Evolutionary conservation across 64 coral and sea anemone genomes (phyloP).

Genomic region (Actinia equina): DNA sequence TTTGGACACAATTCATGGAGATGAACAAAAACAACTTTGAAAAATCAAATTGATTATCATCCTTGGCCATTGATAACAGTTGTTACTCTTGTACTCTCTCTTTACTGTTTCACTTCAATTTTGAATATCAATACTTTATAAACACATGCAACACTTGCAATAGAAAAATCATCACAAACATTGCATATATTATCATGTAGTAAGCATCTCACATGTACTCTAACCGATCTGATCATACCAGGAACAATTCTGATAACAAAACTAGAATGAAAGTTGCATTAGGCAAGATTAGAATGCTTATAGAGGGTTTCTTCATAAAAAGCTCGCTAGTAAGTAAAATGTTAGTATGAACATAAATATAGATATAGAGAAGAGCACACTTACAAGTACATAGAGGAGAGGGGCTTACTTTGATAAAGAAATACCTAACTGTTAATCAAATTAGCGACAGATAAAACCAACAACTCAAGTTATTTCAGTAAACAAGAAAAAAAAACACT

Average conservation of each 20-base stretch:
- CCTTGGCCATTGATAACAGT: neutral
- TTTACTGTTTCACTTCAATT: neutral
- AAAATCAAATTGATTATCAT: neutral
- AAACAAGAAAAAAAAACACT: neutral
- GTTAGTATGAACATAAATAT: neutral
- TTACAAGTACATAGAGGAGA: neutral
- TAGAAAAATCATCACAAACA: neutral
- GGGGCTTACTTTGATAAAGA: neutral
- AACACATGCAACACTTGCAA: neutral
- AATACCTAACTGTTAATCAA: slow-evolving; percentile 4
- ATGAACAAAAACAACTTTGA: neutral
- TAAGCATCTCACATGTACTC: neutral
- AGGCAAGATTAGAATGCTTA: neutral
- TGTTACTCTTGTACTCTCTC: neutral
- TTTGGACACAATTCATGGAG: neutral
- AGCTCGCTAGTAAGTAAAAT: neutral
- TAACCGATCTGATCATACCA: neutral
- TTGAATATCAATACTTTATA: neutral
- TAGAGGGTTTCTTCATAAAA: neutral
- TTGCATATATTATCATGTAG: neutral
- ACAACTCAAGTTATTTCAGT: neutral
- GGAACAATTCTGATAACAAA: neutral
- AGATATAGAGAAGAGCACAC: no score
- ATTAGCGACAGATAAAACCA: neutral
- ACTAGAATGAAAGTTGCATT: neutral